These are phyloP conservation scores for Acanthisitta chloris DNA, from an alignment of 2,113 vertebrate genomes.

Conservation along the genomic window DNA sequence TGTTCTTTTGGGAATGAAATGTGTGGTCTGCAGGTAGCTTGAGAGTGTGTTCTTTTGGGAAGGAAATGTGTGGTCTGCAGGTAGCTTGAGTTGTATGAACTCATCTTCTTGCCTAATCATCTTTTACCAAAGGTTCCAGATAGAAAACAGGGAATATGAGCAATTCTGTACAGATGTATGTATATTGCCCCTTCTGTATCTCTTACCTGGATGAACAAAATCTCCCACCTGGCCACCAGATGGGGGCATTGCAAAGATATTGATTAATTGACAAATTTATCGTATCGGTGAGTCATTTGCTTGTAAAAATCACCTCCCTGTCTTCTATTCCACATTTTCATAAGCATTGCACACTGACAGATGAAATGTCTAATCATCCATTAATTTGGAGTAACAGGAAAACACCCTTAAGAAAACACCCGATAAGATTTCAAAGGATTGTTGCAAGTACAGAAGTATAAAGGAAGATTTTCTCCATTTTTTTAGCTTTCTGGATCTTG, in stretches of 20 bases:
- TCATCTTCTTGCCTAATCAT: neutral
- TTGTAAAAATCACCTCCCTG: neutral
- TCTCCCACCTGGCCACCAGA: conserved; percentile 46
- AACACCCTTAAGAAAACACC: neutral
- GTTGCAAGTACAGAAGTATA: neutral
- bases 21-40: neutral
- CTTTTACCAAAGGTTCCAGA: neutral
- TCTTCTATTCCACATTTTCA: neutral
- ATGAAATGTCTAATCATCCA: neutral
- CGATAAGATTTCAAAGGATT: neutral
- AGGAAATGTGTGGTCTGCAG: neutral
- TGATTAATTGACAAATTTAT: neutral
- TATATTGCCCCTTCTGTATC: neutral
- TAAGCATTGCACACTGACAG: neutral
- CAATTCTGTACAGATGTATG: neutral
- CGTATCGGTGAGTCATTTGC: neutral
- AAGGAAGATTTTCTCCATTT: neutral
- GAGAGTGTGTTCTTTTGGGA: neutral
- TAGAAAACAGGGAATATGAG: neutral
- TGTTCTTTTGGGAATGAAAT: neutral
- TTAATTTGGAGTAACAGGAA: neutral
- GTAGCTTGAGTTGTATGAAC: neutral
- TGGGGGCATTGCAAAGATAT: conserved; percentile 40
- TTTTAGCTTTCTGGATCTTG: neutral
- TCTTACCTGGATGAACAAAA: neutral